Conservation (phyloP, 2,888 invertebrate species). For the Amphipyra tragopoginis region DNA sequence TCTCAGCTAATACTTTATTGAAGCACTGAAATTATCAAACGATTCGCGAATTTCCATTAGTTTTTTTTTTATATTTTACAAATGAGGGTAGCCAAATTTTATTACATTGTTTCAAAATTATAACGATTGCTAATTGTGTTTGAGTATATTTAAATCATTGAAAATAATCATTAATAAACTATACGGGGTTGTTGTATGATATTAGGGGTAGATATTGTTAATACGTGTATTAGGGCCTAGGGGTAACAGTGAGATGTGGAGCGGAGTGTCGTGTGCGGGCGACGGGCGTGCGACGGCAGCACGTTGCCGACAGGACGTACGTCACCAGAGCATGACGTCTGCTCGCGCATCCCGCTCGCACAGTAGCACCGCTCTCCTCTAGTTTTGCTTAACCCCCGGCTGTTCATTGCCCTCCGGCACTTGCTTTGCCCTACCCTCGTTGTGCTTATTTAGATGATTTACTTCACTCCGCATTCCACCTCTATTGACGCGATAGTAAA, state of each 20-base stretch:
- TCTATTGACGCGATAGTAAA: conserved; percentile 10
- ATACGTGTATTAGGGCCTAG: conserved; percentile 4
- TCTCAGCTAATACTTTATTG: conserved; percentile 15
- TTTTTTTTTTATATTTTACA: conserved; percentile 23
- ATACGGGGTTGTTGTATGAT: conserved; percentile 8
- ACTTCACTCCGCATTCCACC: conserved; percentile 46
- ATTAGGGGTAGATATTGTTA: conserved; percentile 19
- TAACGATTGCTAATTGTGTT: conserved; percentile 3
- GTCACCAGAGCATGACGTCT: conserved; percentile 84
- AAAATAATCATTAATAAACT: conserved; percentile 9
- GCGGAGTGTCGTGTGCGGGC: conserved; percentile 37
- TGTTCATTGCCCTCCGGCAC: conserved; percentile 75
- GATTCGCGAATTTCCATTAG: conserved; percentile 7
- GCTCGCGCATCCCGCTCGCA: conserved; percentile 67
- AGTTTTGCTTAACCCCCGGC: conserved; percentile 66
- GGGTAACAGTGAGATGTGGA: conserved; percentile 59
- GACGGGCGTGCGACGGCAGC: conserved; percentile 50
- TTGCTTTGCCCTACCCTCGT: conserved; percentile 70
- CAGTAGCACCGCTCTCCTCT: conserved; percentile 63
- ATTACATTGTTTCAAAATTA: conserved; percentile 24
- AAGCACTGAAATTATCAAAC: conserved; percentile 13
- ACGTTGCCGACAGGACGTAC: conserved; percentile 76
- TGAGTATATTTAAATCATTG: background rate
- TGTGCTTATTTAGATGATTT: conserved; percentile 66
- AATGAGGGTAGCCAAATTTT: conserved; percentile 52